Percentiles rank a stretch among this genome's conserved stretches.
These are phyloP conservation scores for Aplocera efformata DNA, from an alignment of 2,888 invertebrate genomes.

Conservation along the genomic window DNA sequence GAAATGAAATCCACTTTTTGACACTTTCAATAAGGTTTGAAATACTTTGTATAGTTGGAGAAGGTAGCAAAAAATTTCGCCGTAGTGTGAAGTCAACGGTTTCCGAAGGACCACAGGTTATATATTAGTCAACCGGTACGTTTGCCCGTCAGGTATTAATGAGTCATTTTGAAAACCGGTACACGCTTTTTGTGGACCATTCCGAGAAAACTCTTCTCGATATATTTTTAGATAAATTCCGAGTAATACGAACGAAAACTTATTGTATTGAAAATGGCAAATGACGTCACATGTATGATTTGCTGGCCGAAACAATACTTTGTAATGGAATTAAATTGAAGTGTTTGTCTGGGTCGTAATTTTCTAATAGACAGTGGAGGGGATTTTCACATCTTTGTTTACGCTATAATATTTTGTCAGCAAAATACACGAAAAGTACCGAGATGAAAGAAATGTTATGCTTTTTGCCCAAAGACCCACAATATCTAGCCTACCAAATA, in stretches of 20 bases:
- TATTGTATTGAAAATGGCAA: slow-evolving; percentile 1
- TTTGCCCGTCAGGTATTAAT: slow-evolving; percentile 7
- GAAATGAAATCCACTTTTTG: slow-evolving; percentile 2
- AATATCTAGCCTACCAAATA: too few relatives aligned
- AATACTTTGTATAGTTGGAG: slow-evolving; percentile 1
- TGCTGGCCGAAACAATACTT: neutral
- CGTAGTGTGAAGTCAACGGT: slow-evolving; percentile 16
- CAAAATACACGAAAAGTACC: too few relatives aligned
- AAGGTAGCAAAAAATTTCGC: slow-evolving; percentile 7
- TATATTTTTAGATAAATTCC: slow-evolving; percentile 10
- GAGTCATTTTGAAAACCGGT: slow-evolving; percentile 18
- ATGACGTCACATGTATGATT: slow-evolving; percentile 8
- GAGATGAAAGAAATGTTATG: too few relatives aligned
- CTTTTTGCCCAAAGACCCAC: too few relatives aligned
- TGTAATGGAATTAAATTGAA: slow-evolving; percentile 1
- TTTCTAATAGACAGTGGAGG: neutral
- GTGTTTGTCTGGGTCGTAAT: slow-evolving; percentile 1
- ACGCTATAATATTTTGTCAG: too few relatives aligned
- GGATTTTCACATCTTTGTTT: neutral
- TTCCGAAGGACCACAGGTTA: slow-evolving; percentile 10
- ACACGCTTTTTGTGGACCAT: slow-evolving; percentile 14
- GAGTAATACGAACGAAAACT: slow-evolving; percentile 4
- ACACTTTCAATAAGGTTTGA: slow-evolving; percentile 7
- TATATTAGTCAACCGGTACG: neutral
- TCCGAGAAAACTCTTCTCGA: slow-evolving; percentile 14